Conservation (phyloP, 2,113 vertebrate genomes). For the Mellivora capensis region DNA sequence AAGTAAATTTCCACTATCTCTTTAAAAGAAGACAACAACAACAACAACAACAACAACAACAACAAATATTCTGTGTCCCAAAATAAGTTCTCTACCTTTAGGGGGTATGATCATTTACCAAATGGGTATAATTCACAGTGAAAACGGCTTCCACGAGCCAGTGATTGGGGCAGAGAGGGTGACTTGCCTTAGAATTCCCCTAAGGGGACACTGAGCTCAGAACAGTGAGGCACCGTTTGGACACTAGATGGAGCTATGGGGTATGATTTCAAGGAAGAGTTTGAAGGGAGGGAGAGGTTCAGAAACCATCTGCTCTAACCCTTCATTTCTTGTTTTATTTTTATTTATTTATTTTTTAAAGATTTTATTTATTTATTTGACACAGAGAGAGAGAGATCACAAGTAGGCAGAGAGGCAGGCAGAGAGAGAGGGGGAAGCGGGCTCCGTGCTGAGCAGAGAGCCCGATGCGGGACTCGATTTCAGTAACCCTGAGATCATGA, state of each 20-base stretch:
- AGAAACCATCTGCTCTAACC: background rate
- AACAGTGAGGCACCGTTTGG: background rate
- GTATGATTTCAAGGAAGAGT: background rate
- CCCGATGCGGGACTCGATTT: too few species aligned
- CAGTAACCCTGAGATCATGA: too few species aligned
- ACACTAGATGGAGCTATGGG: slow-evolving; percentile 69
- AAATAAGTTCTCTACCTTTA: background rate
- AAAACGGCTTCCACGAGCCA: background rate
- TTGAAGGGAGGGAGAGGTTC: background rate
- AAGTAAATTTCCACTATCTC: background rate
- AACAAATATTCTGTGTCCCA: background rate
- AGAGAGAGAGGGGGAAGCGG: too few species aligned
- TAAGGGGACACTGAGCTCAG: background rate
- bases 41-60: background rate
- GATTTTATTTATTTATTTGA: too few species aligned
- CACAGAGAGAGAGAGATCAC: too few species aligned
- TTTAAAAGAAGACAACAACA: too few species aligned
- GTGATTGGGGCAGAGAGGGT: background rate
- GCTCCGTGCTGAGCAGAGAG: too few species aligned
- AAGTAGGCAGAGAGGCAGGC: too few species aligned
- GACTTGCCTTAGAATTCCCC: background rate
- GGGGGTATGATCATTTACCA: background rate
- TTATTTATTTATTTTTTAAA: background rate
- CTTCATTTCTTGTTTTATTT: background rate
- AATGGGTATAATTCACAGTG: background rate